Conservation (phyloP, 2,113 vertebrate genomes). For the Pseudois nayaur region DNA sequence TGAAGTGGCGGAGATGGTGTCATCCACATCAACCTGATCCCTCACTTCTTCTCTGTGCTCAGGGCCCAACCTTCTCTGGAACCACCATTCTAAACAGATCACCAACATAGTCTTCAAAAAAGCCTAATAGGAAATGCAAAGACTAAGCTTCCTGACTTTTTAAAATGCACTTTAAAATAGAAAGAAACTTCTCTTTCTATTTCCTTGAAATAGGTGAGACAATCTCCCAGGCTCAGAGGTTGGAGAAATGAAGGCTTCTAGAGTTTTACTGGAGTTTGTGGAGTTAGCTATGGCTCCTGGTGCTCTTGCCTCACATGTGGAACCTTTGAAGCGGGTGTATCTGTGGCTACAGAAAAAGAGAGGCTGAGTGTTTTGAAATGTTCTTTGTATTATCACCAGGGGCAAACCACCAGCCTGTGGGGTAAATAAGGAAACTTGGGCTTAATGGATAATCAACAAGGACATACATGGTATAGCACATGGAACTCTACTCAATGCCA, state of each 20-base stretch:
- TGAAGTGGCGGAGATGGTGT: rapidly evolving
- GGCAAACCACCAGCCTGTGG: not conserved
- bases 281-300: not conserved
- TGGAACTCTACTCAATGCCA: not conserved
- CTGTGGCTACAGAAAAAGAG: not conserved
- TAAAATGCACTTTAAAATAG: not conserved
- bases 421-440: not conserved
- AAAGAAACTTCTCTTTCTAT: not conserved
- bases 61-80: not conserved
- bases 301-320: not conserved
- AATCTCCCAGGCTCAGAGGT: not conserved
- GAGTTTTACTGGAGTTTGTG: not conserved
- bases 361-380: not conserved
- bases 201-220: not conserved
- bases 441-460: not conserved
- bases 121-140: not conserved
- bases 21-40: rapidly evolving
- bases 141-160: not conserved
- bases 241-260: not conserved
- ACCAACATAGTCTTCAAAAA: not conserved
- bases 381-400: not conserved
- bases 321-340: not conserved
- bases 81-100: not conserved
- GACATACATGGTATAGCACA: not conserved
- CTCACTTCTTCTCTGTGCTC: rapidly evolving